A percentile compares a stretch with the other conserved stretches of the same genome.
These are phyloP conservation scores for Syngnathus floridae DNA, from an alignment of 2,113 vertebrate genomes.

Conservation along the genomic window DNA sequence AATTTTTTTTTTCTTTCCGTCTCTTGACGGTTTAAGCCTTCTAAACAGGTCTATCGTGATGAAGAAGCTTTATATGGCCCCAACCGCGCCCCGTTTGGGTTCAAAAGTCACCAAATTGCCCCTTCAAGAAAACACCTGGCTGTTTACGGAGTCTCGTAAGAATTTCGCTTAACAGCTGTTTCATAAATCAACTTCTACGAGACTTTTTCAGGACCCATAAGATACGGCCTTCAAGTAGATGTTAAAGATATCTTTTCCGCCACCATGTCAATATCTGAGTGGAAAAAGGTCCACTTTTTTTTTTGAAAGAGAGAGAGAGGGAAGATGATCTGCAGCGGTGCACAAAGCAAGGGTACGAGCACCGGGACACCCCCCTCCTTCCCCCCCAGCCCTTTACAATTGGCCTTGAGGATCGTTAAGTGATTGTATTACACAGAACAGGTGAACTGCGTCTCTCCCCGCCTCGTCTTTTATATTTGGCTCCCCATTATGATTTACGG, in stretches of 20 bases:
- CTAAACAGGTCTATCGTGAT: background rate
- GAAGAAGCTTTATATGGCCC: background rate
- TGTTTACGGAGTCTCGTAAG: background rate
- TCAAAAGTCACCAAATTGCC: background rate
- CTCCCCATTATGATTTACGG: slow-evolving; percentile 65
- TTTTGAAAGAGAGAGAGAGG: slow-evolving; percentile 63
- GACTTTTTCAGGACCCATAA: background rate
- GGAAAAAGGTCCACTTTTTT: slow-evolving; percentile 45
- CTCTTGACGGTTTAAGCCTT: background rate
- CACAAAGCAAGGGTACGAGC: slow-evolving; percentile 59
- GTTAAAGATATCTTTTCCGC: too few relatives aligned
- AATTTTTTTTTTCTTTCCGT: background rate
- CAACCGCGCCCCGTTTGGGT: background rate
- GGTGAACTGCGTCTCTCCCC: slow-evolving; percentile 66
- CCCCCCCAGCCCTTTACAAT: slow-evolving; percentile 35
- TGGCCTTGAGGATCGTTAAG: slow-evolving; percentile 61
- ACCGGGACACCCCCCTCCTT: slow-evolving; percentile 50
- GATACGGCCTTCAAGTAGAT: too few relatives aligned
- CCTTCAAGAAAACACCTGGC: background rate
- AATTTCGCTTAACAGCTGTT: background rate
- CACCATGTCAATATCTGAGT: too few relatives aligned
- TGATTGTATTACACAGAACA: slow-evolving; percentile 73
- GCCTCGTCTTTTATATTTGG: slow-evolving; percentile 57
- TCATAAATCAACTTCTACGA: background rate
- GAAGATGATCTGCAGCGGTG: slow-evolving; percentile 69